These are phyloP conservation scores for Cheirogaleus major DNA, from an alignment of 2,797 vertebrate genomes.

Conservation along the genomic window DNA sequence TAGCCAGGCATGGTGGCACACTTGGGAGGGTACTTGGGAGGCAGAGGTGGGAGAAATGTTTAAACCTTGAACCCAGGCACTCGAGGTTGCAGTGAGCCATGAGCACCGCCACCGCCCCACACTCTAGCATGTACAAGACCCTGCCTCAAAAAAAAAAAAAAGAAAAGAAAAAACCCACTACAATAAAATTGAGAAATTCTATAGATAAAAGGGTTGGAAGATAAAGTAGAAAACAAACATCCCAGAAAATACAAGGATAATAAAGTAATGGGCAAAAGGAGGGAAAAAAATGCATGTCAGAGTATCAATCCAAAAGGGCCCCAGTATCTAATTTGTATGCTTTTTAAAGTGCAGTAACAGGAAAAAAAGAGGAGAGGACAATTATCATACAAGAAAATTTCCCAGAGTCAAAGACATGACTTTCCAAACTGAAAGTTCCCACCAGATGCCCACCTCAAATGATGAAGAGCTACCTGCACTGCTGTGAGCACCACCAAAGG, in stretches of 20 bases:
- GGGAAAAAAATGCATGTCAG: not conserved
- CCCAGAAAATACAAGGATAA: not conserved
- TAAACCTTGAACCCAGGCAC: not conserved
- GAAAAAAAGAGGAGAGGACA: not conserved
- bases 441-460: not conserved
- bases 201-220: not conserved
- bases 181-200: not conserved
- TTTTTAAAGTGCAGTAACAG: not conserved
- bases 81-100: not conserved
- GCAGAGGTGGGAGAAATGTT: not conserved
- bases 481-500: not conserved
- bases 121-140: not conserved
- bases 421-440: not conserved
- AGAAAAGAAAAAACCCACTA: not conserved
- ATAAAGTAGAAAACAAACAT: not conserved
- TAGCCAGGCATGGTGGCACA: not conserved
- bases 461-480: not conserved
- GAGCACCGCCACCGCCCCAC: too few species aligned
- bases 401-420: not conserved
- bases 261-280: not conserved
- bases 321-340: not conserved
- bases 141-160: not conserved
- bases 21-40: not conserved
- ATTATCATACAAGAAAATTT: not conserved
- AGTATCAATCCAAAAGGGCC: not conserved